Evolutionary conservation across 2,888 invertebrate genomes (phyloP), one percentile per base, ranked within the genome.

Genomic region (Athrips mouffetella): DNA sequence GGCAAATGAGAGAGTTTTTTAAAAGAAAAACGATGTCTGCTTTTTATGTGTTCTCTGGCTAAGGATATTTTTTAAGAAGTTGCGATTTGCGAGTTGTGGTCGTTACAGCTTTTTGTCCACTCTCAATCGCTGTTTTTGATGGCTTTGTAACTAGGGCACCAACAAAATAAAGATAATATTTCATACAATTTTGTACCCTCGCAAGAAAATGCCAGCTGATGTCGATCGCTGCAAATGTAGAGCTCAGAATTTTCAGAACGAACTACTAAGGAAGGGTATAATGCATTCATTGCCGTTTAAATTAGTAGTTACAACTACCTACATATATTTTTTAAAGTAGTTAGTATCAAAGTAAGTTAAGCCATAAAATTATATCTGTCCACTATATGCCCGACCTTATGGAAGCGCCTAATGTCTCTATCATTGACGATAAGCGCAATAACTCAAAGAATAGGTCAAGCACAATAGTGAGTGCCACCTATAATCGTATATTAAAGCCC

Each of bases 1-100:
- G 88, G 87, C 88, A 88, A 88, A 88, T 87, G 88, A 87, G 87
- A 85, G 86, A 87, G 81, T 82, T 85, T 88, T 87, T 87, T 88
- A 87, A 88, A 87, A 87, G 87, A 88, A 82, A 87, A 88, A 87
- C 88, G 86, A 84, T 87, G 88, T 87, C 88, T 88, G 88, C 73
- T 82, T 87, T 88, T 88, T 88, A 88, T 88, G 88, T 83, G 83
- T 82, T 82, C 81, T 79, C 76, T 75, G 80, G 76, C 79, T 80
- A 82, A 81, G 79, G 77, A 79, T 51, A 79, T 76, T 80, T 83
- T 78, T 79, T 75, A 76, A 76, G 73, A 73, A 71, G 67, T 73
- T 71, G 73, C 69, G 64, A 76, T 73, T 79, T 75, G 70, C 66
- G 70, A 73, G 68, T 70, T 71, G 71, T 57, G 60, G 63, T 65